phyloP scores from a whole-genome alignment of 2,113 vertebrate genomes.

The Rhodinocichla rosea region DNA sequence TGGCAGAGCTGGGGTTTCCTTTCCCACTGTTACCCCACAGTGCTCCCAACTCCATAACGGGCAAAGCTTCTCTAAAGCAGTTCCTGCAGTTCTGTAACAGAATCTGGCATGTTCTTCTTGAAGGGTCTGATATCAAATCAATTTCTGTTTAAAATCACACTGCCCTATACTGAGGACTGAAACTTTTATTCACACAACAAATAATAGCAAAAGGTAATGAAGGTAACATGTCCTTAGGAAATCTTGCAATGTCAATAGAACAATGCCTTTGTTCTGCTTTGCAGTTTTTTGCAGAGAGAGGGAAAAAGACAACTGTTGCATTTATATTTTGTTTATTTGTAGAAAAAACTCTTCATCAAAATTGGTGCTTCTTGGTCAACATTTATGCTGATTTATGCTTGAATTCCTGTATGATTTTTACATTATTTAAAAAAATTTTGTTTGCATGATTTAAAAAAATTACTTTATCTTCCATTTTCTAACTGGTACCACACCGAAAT shows the following conservation, averaged over 20 bases:
- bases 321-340: too few species aligned
- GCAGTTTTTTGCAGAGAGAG: too few species aligned
- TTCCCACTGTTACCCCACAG: background rate
- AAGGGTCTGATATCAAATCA: background rate
- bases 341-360: too few species aligned
- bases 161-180: background rate
- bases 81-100: background rate
- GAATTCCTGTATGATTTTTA: background rate
- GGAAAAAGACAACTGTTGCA: too few species aligned
- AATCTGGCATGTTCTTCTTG: background rate
- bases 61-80: background rate
- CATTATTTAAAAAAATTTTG: background rate
- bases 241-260: background rate
- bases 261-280: background rate
- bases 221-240: background rate
- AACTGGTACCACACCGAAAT: background rate
- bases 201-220: background rate
- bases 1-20: background rate
- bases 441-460: background rate
- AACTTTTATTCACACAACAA: background rate
- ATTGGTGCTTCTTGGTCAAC: too few species aligned
- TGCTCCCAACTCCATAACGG: rapidly evolving
- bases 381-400: too few species aligned
- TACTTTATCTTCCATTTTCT: background rate
- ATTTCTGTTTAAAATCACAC: background rate